Percentiles rank a stretch among this genome's conserved stretches.
phyloP scores from a whole-genome alignment of 2,888 invertebrate species.

The Dasypolia templi region DNA sequence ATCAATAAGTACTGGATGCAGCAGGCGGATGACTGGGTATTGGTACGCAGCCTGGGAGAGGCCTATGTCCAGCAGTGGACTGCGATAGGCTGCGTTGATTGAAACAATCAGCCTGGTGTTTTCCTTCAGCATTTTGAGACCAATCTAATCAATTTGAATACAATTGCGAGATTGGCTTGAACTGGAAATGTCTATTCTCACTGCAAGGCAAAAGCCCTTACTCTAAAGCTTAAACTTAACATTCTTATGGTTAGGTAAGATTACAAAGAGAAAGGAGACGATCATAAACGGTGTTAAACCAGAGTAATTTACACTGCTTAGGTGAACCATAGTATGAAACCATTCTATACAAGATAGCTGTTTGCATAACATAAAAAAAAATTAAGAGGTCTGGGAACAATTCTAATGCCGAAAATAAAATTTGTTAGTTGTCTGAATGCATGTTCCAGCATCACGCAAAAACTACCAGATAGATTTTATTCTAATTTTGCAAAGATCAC shows the following conservation, averaged over 20 bases:
- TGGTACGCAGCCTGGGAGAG: too few relatives aligned
- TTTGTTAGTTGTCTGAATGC: too few relatives aligned
- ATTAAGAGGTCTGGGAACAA: too few relatives aligned
- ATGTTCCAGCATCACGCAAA: too few relatives aligned
- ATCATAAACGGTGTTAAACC: background rate
- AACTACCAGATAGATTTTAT: too few relatives aligned
- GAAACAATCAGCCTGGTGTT: background rate
- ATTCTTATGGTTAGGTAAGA: slow-evolving; percentile 1
- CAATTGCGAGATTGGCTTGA: background rate
- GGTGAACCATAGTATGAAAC: background rate
- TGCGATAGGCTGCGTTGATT: too few relatives aligned
- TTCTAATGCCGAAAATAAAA: too few relatives aligned
- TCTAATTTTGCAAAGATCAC: too few relatives aligned
- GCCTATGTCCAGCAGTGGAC: background rate
- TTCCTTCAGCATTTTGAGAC: background rate
- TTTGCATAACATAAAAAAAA: too few relatives aligned
- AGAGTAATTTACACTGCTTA: background rate
- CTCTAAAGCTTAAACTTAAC: background rate
- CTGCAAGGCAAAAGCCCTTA: background rate
- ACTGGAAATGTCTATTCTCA: background rate
- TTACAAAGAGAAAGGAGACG: background rate
- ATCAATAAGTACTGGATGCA: too few relatives aligned
- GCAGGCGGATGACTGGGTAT: too few relatives aligned
- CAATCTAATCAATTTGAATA: too few relatives aligned
- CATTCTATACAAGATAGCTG: background rate